Evolutionary conservation across 64 coral and sea anemone species (phyloP).

Genomic region (Porites australiensis): DNA sequence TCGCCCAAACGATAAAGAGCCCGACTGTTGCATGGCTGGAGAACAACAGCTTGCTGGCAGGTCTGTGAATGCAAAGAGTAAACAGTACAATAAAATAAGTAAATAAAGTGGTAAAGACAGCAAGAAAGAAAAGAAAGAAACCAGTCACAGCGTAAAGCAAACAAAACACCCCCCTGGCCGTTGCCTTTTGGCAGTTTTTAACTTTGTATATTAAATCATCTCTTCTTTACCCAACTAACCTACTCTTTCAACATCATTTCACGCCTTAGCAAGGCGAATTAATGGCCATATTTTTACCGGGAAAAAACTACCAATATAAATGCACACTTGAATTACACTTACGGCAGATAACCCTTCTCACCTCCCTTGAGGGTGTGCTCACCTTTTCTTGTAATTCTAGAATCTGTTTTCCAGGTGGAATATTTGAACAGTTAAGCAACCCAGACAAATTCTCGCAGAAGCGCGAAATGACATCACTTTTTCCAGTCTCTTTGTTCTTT

Average conservation of each 20-base stretch:
- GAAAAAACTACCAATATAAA: no score
- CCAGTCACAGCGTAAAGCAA: not conserved
- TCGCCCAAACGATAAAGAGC: conserved; percentile 89
- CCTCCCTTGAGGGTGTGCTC: not conserved
- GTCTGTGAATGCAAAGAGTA: conserved; percentile 52
- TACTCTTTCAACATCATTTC: no score
- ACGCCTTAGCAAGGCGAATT: no score
- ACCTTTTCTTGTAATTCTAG: conserved; percentile 95
- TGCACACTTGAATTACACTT: no score
- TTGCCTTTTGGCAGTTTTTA: no score
- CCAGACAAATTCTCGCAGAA: conserved; percentile 94
- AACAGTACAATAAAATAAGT: not conserved
- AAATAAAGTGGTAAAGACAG: not conserved
- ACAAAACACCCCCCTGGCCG: no score
- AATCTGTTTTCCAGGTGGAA: conserved; percentile 84
- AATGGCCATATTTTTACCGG: no score
- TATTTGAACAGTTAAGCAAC: conserved; percentile 83
- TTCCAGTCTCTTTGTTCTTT: conserved; percentile 26
- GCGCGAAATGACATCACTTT: conserved; percentile 40
- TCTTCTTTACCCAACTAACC: no score
- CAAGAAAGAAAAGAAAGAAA: not conserved
- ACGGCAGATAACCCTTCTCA: no score
- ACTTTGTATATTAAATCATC: no score
- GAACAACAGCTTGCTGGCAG: conserved; percentile 91
- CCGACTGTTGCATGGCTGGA: conserved; percentile 88